A percentile compares a stretch with the other conserved stretches of the same genome.
phyloP scores from a whole-genome alignment of 2,113 vertebrate genomes.

The Epinephelus lanceolatus region DNA sequence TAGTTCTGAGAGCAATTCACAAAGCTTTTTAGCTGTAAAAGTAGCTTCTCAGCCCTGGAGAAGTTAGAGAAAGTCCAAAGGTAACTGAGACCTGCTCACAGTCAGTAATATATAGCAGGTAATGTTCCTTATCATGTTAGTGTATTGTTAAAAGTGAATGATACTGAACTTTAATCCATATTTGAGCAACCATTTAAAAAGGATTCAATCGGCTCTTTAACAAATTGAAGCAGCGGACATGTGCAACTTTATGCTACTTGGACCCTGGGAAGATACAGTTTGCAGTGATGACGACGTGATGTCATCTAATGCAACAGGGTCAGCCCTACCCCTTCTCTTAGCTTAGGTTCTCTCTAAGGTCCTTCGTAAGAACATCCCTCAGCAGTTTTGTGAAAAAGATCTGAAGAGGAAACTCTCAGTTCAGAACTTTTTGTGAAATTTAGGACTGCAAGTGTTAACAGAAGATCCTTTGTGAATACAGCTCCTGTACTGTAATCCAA shows the following conservation, averaged over 20 bases:
- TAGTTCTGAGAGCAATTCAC: background rate
- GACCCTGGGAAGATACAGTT: too few species aligned
- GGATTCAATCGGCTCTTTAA: too few species aligned
- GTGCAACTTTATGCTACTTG: too few species aligned
- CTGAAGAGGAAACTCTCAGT: background rate
- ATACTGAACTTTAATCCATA: too few species aligned
- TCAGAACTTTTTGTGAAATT: background rate
- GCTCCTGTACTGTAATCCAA: slow-evolving; percentile 7
- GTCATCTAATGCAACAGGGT: too few species aligned
- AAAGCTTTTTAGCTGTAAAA: background rate
- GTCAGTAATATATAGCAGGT: too few species aligned
- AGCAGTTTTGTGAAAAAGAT: background rate
- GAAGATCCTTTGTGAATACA: background rate
- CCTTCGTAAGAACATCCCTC: background rate
- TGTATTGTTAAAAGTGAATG: too few species aligned
- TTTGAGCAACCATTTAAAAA: too few species aligned
- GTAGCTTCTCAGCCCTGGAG: background rate
- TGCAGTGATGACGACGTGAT: background rate
- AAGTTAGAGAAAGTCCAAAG: background rate
- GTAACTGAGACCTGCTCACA: too few species aligned
- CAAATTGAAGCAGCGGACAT: too few species aligned
- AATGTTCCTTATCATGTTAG: too few species aligned
- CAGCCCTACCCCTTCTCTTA: background rate
- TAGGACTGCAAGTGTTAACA: background rate
- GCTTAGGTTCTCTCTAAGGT: background rate